Base-by-base conservation (phyloP, 2,797 vertebrate species). In the Megalops cyprinoides region DNA sequence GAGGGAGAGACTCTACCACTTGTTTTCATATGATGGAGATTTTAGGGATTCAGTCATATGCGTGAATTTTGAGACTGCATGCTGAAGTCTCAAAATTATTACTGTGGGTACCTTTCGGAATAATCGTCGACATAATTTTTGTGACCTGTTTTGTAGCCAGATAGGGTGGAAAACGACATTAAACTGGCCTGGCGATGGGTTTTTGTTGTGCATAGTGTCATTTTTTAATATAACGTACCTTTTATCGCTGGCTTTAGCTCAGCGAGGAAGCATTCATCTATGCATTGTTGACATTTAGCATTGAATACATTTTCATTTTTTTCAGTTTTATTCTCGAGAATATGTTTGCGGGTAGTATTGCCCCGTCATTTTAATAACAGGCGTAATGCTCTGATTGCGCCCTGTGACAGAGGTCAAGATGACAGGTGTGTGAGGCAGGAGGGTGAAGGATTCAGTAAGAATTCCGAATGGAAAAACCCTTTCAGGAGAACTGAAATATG, bases 341-440 rank as follows among this genome's bases (percentile, higher is more conserved):
- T 34, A 34, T 34, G 34, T 25, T 31, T 28, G 18, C 34, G 25
- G 60, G 60, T 31, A 65, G 15, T 65, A 2, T 65, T 65, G 60
- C 12, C 25, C 31, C 5, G 60, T 65, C 28, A 34, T 65, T 65
- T 65, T 31, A 65, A 8, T 65, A 31, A 34, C 28, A 65, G 60
- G 60, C 60, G 60, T 65, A 65, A 14, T 65, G 12, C 10, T 65
- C 60, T 18, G 60, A 34, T 31, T 15, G 60, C 31, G 60, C 34
- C 56, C 23, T 62, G 60, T 77, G 76, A 77, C 75, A 58, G 75
- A 18, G 42, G 49, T 58, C 20, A 53, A 5, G 74, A 55, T 78
- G 76, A 62, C 76, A 78, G 76, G 76, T 78, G 76, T 55, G 42
- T 62, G 58, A 42, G 76, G 56, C 56, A 78, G 23, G 44, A 37